Conservation (phyloP, 2,888 invertebrate species). For the Chrysina gloriosa region DNA sequence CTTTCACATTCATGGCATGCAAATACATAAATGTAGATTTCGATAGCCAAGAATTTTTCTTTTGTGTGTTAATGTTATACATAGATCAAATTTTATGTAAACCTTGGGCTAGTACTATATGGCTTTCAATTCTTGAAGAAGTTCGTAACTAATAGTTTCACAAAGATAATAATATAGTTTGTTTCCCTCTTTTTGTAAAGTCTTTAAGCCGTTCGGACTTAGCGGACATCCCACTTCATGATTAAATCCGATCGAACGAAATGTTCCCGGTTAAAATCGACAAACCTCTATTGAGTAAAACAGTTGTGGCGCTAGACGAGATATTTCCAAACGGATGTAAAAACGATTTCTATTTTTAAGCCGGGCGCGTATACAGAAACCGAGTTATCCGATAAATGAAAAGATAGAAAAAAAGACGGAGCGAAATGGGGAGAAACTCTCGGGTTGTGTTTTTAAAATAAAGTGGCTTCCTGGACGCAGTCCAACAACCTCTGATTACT, state of each 20-base stretch:
- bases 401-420: slow-evolving; percentile 8
- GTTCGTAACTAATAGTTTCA: too few species aligned
- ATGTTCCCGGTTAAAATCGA: slow-evolving; percentile 5
- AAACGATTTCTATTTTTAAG: slow-evolving; percentile 37
- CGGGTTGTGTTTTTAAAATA: slow-evolving; percentile 36
- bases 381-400: slow-evolving; percentile 11
- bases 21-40: not conserved
- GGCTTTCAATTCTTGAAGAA: too few species aligned
- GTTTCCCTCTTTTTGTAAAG: too few species aligned
- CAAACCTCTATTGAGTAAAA: slow-evolving; percentile 20
- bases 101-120: too few species aligned
- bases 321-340: slow-evolving; percentile 34
- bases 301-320: slow-evolving; percentile 19
- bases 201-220: not conserved
- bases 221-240: not conserved
- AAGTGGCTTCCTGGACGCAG: slow-evolving; percentile 39
- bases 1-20: slow-evolving; percentile 10
- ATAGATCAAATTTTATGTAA: too few species aligned
- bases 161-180: too few species aligned
- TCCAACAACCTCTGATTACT: slow-evolving; percentile 38
- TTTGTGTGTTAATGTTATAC: too few species aligned
- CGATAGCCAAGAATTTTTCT: not conserved
- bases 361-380: slow-evolving; percentile 3
- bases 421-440: slow-evolving; percentile 19
- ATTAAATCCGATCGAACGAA: slow-evolving; percentile 14